Percentiles rank a stretch among this genome's conserved stretches.
Evolutionary conservation across 1,140 invertebrate genomes (phyloP).

Genomic region (Pseudomyrmex concolor): DNA sequence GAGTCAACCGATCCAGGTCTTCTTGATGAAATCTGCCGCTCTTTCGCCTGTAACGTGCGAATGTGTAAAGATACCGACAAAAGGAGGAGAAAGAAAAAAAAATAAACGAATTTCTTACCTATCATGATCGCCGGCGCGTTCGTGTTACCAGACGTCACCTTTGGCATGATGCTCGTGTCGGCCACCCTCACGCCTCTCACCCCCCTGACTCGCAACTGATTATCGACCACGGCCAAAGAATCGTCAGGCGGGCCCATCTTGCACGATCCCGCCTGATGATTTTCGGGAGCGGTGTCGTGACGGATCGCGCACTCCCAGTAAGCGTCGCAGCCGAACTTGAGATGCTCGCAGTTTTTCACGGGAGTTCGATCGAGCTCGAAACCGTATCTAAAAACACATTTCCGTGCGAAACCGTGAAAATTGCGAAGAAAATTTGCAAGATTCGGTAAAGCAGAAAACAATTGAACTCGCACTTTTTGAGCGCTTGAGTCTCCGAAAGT

Average conservation of each 20-base stretch:
- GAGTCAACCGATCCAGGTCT: slow-evolving; percentile 86
- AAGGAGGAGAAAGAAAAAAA: neutral
- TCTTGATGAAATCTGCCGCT: slow-evolving; percentile 91
- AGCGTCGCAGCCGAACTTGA: slow-evolving; percentile 90
- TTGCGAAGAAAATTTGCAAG: neutral
- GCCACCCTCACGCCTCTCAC: slow-evolving; percentile 89
- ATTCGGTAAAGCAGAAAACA: slow-evolving; percentile 54
- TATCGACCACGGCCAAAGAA: slow-evolving; percentile 89
- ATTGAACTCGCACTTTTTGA: slow-evolving; percentile 87
- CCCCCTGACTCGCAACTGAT: slow-evolving; percentile 89
- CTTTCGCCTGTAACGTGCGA: slow-evolving; percentile 85
- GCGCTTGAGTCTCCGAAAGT: slow-evolving; percentile 88
- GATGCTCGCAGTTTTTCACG: slow-evolving; percentile 89
- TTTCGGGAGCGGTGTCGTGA: slow-evolving; percentile 91
- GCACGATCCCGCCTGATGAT: slow-evolving; percentile 93
- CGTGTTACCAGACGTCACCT: slow-evolving; percentile 91
- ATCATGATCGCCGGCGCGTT: slow-evolving; percentile 94
- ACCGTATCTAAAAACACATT: slow-evolving; percentile 85
- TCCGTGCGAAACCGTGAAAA: neutral
- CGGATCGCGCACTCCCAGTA: slow-evolving; percentile 93
- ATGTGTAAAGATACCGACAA: neutral
- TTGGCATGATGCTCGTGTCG: slow-evolving; percentile 93
- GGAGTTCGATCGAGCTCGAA: slow-evolving; percentile 90
- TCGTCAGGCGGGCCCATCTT: slow-evolving; percentile 91
- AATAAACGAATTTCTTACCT: slow-evolving; percentile 77